phyloP scores from a whole-genome alignment of 2,113 vertebrate genomes.

The Rhagologus leucostigma region DNA sequence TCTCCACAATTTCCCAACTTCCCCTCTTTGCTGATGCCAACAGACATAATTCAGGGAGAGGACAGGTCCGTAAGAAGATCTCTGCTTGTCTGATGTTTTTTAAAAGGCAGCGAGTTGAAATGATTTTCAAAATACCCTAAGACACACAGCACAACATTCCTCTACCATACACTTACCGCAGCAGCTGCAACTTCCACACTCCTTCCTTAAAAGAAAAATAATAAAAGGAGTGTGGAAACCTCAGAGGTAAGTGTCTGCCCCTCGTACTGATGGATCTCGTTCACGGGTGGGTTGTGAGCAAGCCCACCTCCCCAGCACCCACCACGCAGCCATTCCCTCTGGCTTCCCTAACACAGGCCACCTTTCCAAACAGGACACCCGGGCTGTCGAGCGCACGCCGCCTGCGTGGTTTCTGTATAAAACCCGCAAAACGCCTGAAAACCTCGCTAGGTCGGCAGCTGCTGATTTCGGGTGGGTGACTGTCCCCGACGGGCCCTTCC shows the following conservation, averaged over 20 bases:
- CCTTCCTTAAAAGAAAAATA: neutral
- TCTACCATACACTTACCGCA: neutral
- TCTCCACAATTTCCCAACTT: neutral
- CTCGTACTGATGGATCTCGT: rapidly evolving
- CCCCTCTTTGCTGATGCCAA: neutral
- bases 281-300: no score
- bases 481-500: neutral
- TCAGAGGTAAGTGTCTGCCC: neutral
- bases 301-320: neutral
- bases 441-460: neutral
- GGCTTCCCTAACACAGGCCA: neutral
- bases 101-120: neutral
- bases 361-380: neutral
- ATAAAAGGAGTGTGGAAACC: neutral
- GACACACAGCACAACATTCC: neutral
- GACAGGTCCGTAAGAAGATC: neutral
- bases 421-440: neutral
- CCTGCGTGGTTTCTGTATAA: neutral
- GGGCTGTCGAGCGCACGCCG: neutral
- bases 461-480: neutral
- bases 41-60: neutral
- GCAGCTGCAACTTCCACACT: neutral
- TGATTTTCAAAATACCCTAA: neutral
- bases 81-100: neutral
- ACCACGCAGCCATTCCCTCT: neutral